Conservation (phyloP, 2,797 vertebrate genomes). For the Chaetophractus vellerosus region DNA sequence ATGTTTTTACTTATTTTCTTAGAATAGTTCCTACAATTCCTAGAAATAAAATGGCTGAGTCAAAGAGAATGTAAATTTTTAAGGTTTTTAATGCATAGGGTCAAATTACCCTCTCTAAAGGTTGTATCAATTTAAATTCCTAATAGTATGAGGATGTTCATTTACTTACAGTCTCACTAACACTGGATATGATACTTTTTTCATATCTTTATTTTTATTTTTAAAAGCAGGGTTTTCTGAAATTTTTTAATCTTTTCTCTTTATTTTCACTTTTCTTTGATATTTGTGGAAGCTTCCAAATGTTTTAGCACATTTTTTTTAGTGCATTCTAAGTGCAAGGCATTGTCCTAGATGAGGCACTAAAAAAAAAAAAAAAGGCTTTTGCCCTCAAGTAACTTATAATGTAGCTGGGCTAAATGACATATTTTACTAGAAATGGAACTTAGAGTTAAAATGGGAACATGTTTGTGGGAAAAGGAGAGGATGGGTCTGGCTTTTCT, state of each 20-base stretch:
- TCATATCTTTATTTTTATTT: constrained; percentile 54
- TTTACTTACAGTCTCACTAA: neutral
- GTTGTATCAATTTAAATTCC: constrained; percentile 60
- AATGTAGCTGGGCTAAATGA: constrained; percentile 17
- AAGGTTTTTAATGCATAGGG: constrained; percentile 30
- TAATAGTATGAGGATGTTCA: neutral
- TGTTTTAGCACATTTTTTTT: constrained; percentile 25
- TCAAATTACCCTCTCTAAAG: constrained; percentile 70
- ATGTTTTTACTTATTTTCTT: constrained; percentile 60
- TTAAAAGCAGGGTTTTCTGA: constrained; percentile 42
- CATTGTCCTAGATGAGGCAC: constrained; percentile 38
- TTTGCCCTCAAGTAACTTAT: constrained; percentile 39
- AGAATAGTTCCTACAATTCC: constrained; percentile 58
- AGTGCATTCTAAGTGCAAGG: constrained; percentile 25
- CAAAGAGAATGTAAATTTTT: constrained; percentile 42
- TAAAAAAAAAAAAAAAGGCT: constrained; percentile 48
- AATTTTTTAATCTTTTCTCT: constrained; percentile 51
- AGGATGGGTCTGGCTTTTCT: constrained; percentile 4
- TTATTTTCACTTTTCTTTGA: constrained; percentile 3
- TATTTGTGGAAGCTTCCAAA: constrained; percentile 38
- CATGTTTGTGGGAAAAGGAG: neutral
- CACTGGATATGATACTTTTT: neutral
- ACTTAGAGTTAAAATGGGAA: constrained; percentile 54
- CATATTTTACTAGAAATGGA: constrained; percentile 49
- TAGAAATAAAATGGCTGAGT: constrained; percentile 71